A percentile compares a stretch with the other conserved stretches of the same genome.
These are phyloP conservation scores for Notamacropus eugenii DNA, from an alignment of 2,797 vertebrate genomes.

Conservation along the genomic window DNA sequence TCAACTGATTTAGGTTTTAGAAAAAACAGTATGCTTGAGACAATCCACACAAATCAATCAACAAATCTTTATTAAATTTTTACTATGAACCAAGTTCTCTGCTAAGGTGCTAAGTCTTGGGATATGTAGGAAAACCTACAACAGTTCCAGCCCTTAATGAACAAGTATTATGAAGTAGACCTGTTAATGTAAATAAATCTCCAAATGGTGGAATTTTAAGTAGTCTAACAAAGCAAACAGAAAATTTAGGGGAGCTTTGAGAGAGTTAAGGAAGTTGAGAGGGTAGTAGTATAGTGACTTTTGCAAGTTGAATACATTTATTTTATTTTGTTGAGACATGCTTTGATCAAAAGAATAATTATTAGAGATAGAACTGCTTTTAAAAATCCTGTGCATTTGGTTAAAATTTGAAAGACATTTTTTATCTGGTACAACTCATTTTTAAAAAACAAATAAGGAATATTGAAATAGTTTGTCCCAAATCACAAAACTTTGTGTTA, in stretches of 20 bases:
- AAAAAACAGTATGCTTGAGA: background rate
- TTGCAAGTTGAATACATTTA: background rate
- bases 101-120: background rate
- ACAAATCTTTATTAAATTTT: background rate
- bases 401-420: background rate
- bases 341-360: background rate
- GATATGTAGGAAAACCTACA: background rate
- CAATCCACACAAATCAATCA: background rate
- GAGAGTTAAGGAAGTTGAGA: background rate
- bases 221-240: background rate
- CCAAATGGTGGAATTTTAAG: background rate
- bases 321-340: background rate
- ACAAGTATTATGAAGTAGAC: background rate
- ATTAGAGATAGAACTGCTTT: background rate
- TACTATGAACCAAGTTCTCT: background rate
- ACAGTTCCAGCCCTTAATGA: background rate
- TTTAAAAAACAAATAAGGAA: background rate
- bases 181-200: background rate
- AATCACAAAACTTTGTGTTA: background rate
- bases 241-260: background rate
- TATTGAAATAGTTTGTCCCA: background rate
- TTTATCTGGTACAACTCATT: background rate
- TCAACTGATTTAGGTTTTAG: background rate
- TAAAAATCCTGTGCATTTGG: background rate
- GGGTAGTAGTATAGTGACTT: background rate